phyloP scores from a whole-genome alignment of 2,888 invertebrate genomes.

The Megaustenia siamemsis region DNA sequence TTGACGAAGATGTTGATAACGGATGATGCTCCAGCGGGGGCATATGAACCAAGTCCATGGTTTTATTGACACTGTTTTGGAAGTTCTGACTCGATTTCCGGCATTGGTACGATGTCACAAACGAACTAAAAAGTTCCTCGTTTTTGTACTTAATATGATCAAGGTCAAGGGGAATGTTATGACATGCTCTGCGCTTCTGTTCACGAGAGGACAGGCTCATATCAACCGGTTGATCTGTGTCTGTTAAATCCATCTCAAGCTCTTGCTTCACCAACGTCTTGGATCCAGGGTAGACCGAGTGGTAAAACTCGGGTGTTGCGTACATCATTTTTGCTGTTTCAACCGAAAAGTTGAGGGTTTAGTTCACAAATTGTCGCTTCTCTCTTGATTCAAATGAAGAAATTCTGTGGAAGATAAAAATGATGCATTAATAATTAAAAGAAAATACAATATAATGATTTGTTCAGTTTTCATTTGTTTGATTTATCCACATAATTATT shows the following conservation, averaged over 20 bases:
- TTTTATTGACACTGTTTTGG: neutral
- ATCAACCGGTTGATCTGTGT: conserved; percentile 21
- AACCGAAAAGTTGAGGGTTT: too few relatives aligned
- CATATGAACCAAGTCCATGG: neutral
- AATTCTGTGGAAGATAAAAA: too few relatives aligned
- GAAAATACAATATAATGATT: too few relatives aligned
- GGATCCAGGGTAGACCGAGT: neutral
- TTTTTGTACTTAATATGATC: neutral
- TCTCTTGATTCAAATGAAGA: too few relatives aligned
- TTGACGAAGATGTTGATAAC: neutral
- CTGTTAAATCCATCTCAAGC: neutral
- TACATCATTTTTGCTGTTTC: conserved; percentile 25
- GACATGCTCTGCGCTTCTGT: neutral
- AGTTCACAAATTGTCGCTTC: too few relatives aligned
- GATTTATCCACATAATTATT: too few relatives aligned
- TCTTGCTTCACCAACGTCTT: conserved; percentile 14
- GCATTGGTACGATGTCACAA: neutral
- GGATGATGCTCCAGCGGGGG: neutral
- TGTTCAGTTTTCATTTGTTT: too few relatives aligned
- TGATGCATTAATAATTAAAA: too few relatives aligned
- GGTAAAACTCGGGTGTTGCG: conserved; percentile 4
- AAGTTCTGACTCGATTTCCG: neutral
- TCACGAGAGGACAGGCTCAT: conserved; percentile 29
- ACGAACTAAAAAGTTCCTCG: neutral
- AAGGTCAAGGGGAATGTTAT: neutral